phyloP scores from a whole-genome alignment of 1,140 invertebrate species.

The Bradysia coprophila region DNA sequence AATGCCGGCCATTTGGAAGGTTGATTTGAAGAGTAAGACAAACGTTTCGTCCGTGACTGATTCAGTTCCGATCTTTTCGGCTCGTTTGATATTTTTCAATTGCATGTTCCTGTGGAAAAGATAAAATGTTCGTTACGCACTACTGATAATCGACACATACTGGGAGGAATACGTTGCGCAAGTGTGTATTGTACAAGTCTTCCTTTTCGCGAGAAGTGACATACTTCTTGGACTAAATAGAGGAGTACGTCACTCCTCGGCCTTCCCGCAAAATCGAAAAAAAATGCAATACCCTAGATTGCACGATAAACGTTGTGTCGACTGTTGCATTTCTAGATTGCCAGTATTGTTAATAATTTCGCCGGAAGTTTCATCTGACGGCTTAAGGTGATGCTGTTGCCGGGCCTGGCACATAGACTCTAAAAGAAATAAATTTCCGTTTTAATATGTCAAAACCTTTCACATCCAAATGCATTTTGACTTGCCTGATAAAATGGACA shows the following conservation, averaged over 20 bases:
- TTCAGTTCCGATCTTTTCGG: slow-evolving; percentile 72
- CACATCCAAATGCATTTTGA: background rate
- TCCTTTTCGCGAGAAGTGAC: too few relatives aligned
- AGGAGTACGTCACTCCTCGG: too few relatives aligned
- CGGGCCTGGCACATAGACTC: background rate
- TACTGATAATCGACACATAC: too few relatives aligned
- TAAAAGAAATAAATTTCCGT: background rate
- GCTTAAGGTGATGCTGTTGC: background rate
- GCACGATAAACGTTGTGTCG: slow-evolving; percentile 32
- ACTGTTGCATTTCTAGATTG: slow-evolving; percentile 80
- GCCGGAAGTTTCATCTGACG: slow-evolving; percentile 34
- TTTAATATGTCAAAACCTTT: background rate
- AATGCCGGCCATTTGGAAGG: background rate
- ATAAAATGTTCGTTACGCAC: too few relatives aligned
- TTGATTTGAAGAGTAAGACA: slow-evolving; percentile 37
- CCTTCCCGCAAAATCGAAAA: too few relatives aligned
- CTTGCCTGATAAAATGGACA: slow-evolving; percentile 7
- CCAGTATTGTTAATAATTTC: slow-evolving; percentile 86
- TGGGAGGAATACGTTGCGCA: too few relatives aligned
- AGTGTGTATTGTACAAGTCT: too few relatives aligned
- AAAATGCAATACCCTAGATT: too few relatives aligned
- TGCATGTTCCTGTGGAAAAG: slow-evolving; percentile 61
- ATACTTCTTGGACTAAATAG: too few relatives aligned
- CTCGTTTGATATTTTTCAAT: slow-evolving; percentile 73
- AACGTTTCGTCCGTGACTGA: slow-evolving; percentile 94